Evolutionary conservation across 2,888 invertebrate species (phyloP).

Genomic region (Pterostichus madidus): DNA sequence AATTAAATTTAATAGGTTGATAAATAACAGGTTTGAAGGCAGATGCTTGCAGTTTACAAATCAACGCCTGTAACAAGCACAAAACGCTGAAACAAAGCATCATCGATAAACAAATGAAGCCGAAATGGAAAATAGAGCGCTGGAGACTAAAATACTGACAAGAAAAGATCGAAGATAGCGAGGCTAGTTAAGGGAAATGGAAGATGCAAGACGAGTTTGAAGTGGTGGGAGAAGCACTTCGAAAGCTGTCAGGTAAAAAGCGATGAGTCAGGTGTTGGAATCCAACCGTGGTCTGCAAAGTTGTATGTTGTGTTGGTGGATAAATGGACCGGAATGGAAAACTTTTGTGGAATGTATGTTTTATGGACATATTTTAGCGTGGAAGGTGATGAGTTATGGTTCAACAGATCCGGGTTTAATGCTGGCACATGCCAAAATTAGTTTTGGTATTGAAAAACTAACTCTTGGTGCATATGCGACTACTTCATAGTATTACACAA

Average conservation of each 20-base stretch:
- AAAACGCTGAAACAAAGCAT: background rate
- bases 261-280: conserved; percentile 48
- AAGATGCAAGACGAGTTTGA: background rate
- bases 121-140: conserved; percentile 21
- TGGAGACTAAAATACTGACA: too few species aligned
- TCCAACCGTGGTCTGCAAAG: conserved; percentile 6
- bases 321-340: conserved; percentile 15
- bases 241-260: conserved; percentile 41
- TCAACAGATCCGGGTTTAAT: too few species aligned
- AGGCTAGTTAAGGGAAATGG: conserved; percentile 17
- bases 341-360: background rate
- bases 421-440: too few species aligned
- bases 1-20: conserved; percentile 61
- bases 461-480: too few species aligned
- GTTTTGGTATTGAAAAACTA: too few species aligned
- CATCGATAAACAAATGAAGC: conserved; percentile 10
- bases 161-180: conserved; percentile 20
- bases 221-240: background rate
- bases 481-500: too few species aligned
- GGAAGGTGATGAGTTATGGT: too few species aligned
- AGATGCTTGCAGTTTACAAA: conserved; percentile 57
- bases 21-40: conserved; percentile 58
- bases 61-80: conserved; percentile 53
- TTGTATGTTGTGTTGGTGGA: conserved; percentile 3
- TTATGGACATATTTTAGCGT: too few species aligned